These are phyloP conservation scores for Lagopus muta DNA, from an alignment of 2,113 vertebrate species.

Conservation along the genomic window DNA sequence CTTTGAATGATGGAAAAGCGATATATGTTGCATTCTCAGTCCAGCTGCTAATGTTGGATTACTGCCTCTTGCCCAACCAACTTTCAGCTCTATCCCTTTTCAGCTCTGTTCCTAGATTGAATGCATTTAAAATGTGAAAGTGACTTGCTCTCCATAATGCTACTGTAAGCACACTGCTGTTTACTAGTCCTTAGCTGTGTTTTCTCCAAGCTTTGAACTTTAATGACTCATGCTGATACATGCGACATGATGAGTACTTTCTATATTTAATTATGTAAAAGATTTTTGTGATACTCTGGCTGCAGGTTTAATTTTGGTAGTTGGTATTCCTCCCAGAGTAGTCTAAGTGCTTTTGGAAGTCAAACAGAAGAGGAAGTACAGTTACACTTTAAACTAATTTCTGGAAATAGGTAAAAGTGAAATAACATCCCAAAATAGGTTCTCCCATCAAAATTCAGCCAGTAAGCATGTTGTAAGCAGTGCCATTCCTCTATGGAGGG, in stretches of 20 bases:
- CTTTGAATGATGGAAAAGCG: constrained; percentile 47
- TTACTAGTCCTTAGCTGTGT: not conserved
- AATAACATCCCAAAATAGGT: not conserved
- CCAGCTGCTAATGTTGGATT: constrained; percentile 30
- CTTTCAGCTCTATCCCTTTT: not conserved
- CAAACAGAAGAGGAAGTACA: not conserved
- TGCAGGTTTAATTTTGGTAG: constrained; percentile 13
- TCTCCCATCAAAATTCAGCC: not conserved
- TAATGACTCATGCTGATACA: not conserved
- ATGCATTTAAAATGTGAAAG: constrained; percentile 10
- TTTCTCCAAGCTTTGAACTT: constrained; percentile 40
- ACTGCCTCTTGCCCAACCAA: not conserved
- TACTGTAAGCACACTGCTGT: not conserved
- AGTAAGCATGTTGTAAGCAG: not conserved
- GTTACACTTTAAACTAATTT: not conserved
- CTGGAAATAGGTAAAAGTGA: not conserved
- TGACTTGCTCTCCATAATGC: not conserved
- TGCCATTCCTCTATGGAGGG: not conserved
- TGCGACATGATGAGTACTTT: not conserved
- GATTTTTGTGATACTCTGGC: not conserved
- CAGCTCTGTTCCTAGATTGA: not conserved
- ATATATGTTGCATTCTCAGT: constrained; percentile 25
- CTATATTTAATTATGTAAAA: constrained; percentile 26
- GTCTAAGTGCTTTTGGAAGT: not conserved
- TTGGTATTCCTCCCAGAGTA: not conserved